Evolutionary conservation across 2,113 vertebrate genomes (phyloP), one percentile per base, ranked within the genome.

Genomic region (Emydura subglobosa): DNA sequence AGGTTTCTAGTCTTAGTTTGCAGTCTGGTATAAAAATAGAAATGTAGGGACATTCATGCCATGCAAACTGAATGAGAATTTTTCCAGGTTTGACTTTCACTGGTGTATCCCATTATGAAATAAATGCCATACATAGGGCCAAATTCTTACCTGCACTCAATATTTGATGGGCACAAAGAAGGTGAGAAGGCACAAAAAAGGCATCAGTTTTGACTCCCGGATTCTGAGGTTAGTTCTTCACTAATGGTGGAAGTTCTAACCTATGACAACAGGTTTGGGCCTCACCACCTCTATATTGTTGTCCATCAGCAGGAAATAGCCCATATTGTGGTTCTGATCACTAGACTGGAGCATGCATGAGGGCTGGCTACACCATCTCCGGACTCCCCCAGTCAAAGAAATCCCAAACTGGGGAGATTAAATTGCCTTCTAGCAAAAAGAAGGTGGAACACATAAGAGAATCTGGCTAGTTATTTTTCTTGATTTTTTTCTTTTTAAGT

Each of bases 121-220:
- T 44, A 92, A 74, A 3, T 68, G 12, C 24, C 50, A 3, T 2
- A 55, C 59, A 44, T 51, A 49, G 11, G 2, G 3, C 25, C 74
- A 89, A 1, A 76, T 44, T 44, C 21, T 14, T 27, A 27, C 25
- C 24, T n/a, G 34, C 16, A n/a, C 22, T 82, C 31, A 82, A 24
- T 51, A 6, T 74, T n/a, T 80, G 51, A 78, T 25, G 89, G 31
- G 44, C 7, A n/a, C 49, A 74, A 89, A 91, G 53, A 68, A 76
- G 51, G 17, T 4, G 2, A 3, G 3, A 27, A 14, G 12, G 74
- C 4, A 57, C 9, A 83, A 80, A 2, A 50, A 31, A 0, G 1
- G 8, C 51, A 10, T 82, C 12, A 16, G 11, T 19, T 6, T 3
- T 21, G 13, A 12, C 51, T 44, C n/a, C 39, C 72, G 5, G 13